Evolutionary conservation across 2,113 vertebrate species (phyloP).

Genomic region (Bettongia penicillata): DNA sequence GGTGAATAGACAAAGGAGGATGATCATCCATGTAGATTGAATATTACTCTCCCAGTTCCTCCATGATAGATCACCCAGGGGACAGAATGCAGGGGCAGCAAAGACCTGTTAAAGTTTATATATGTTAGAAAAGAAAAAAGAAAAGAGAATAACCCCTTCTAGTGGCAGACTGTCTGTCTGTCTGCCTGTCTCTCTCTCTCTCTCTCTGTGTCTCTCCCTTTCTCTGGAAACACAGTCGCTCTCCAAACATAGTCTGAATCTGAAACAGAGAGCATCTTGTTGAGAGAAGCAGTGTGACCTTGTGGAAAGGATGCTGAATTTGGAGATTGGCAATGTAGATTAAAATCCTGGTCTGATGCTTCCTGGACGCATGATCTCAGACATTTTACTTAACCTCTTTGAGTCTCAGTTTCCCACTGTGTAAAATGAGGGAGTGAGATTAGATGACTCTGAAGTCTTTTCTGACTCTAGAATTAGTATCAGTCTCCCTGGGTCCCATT

Average conservation of each 20-base stretch:
- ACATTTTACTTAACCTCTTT: not conserved
- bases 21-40: not conserved
- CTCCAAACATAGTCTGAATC: not conserved
- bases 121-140: not conserved
- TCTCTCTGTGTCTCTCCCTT: not conserved
- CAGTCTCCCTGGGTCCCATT: too few species aligned
- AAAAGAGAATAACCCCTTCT: not conserved
- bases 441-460: too few species aligned
- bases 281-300: not conserved
- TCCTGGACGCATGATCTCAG: not conserved
- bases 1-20: not conserved
- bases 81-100: not conserved
- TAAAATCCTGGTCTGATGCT: not conserved
- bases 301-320: not conserved
- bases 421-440: too few species aligned
- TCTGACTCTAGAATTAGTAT: too few species aligned
- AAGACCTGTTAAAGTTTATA: not conserved
- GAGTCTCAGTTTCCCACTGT: not conserved
- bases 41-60: not conserved
- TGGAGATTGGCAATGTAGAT: not conserved
- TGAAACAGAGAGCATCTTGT: not conserved
- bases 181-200: not conserved
- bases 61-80: not conserved
- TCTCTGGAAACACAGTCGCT: not conserved
- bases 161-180: not conserved